Base-by-base conservation (phyloP, 2,113 vertebrate species). In the Pan troglodytes region DNA sequence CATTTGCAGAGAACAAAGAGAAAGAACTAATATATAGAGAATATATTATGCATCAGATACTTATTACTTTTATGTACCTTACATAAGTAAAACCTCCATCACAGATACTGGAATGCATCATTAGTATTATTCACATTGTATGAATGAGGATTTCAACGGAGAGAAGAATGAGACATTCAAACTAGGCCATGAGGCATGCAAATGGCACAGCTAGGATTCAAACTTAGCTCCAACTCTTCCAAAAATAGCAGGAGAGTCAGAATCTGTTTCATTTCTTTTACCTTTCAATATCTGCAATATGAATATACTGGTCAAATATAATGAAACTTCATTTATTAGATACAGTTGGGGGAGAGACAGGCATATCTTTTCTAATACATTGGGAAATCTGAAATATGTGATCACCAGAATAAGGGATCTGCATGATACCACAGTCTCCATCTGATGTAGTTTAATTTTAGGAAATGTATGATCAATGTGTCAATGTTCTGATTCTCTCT, bases 281-380 rank as follows among this genome's bases (percentile, higher is more conserved):
- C 13, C 2, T 2, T 55, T 72, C 38, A 40, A 6, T 73, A 3
- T 6, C 23, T 14, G 35, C 7, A 87, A 5, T 23, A 40, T 38
- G 0, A 96, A 38, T 23, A 59, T 2, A 1, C 1, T 38, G 8
- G 8, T 48, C n/a, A 45, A 38, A 61, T 72, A 8, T 38, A 68
- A 59, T 16, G 11, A 6, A 90, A 78, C 0, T 5, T 40, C 22
- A 73, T 72, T 64, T 90, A 8, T 48, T 35, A 43, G 2, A 61
- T 27, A 20, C 5, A 27, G 3, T 57, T 12, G 2, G 22, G 0
- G 0, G 0, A 25, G 55, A 55, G 16, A 45, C 2, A 32, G 8
- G 2, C 17, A 57, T 38, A 12, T 30, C 2, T 40, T 25, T 57
- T 87, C 32, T 38, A 18, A 70, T n/a, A 83, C 57, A 79, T 70